A percentile compares a stretch with the other conserved stretches of the same genome.
Conservation (phyloP, 2,113 vertebrate genomes). For the Cyanoramphus novaezelandiae region DNA sequence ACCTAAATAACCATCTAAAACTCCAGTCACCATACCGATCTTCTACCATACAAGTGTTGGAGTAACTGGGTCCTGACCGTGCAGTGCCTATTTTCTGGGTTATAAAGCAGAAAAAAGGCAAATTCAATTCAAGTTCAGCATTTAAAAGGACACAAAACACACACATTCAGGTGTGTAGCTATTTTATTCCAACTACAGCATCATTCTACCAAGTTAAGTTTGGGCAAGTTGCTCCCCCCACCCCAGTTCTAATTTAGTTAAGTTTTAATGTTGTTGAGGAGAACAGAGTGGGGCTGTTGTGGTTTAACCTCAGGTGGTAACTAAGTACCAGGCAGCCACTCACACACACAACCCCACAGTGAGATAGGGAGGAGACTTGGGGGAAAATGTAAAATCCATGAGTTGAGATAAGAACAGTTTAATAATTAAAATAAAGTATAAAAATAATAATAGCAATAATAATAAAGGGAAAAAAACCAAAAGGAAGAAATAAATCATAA, state of each 20-base stretch:
- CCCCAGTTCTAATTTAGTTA: not conserved
- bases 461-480: not conserved
- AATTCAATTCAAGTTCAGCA: not conserved
- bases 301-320: not conserved
- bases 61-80: not conserved
- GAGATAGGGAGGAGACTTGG: not conserved
- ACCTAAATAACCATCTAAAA: not conserved
- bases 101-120: not conserved
- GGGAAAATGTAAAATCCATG: not conserved
- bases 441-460: not conserved
- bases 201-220: not conserved
- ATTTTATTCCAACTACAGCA: not conserved
- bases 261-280: not conserved
- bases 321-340: not conserved
- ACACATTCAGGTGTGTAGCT: not conserved
- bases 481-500: not conserved
- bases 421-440: not conserved
- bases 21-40: no score
- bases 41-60: not conserved
- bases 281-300: not conserved
- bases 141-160: not conserved
- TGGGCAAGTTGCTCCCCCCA: not conserved
- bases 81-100: not conserved
- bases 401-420: not conserved
- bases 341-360: not conserved